These are phyloP conservation scores for Danaus plexippus DNA, from an alignment of 1,140 invertebrate genomes.

Conservation along the genomic window DNA sequence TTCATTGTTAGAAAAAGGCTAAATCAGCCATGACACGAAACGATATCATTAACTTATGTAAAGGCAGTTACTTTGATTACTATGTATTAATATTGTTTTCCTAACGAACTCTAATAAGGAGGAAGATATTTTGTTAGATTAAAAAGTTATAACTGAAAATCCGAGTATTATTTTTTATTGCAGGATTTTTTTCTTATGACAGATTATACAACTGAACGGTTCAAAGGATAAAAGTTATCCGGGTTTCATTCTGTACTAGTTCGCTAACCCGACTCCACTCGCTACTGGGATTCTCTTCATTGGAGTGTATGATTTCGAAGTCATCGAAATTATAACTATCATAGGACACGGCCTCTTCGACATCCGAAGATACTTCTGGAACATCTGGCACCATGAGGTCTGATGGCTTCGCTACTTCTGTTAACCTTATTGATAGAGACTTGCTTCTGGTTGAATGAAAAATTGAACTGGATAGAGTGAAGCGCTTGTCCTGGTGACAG, in stretches of 20 bases:
- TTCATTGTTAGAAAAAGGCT: no score
- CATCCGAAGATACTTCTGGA: slow-evolving; percentile 26
- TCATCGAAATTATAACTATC: slow-evolving; percentile 54
- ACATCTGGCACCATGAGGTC: not conserved
- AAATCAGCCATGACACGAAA: no score
- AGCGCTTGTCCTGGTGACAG: slow-evolving; percentile 51
- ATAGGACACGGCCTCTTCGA: slow-evolving; percentile 44
- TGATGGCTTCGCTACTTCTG: slow-evolving; percentile 12
- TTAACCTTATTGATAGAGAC: not conserved
- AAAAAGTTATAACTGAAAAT: no score
- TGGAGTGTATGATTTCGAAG: slow-evolving; percentile 47
- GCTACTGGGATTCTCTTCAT: slow-evolving; percentile 33
- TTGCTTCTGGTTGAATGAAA: slow-evolving; percentile 32
- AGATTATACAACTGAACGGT: no score
- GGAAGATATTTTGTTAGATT: no score
- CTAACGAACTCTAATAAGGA: no score
- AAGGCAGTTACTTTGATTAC: no score
- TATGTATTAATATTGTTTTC: no score
- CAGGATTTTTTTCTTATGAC: no score
- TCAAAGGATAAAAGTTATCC: not conserved
- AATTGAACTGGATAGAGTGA: slow-evolving; percentile 41
- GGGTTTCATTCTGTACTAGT: not conserved
- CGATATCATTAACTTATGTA: no score
- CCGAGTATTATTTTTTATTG: no score
- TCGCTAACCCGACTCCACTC: not conserved